These are phyloP conservation scores for Fragariocoptes setiger DNA, from an alignment of 1,140 invertebrate species.

Conservation along the genomic window DNA sequence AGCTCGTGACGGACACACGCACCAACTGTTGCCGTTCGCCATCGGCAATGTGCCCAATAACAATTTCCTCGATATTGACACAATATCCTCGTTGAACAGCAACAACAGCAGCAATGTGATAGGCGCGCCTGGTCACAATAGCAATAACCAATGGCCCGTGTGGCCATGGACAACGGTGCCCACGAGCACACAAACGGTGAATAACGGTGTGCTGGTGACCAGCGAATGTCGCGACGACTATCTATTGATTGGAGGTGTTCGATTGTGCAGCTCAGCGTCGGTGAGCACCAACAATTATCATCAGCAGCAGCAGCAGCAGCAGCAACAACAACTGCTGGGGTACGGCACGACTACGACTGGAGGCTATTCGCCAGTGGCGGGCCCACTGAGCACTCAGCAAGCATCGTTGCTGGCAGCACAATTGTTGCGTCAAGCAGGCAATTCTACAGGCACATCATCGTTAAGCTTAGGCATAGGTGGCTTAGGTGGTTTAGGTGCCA, in stretches of 20 bases:
- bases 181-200: constrained; percentile 1
- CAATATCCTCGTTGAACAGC: too few species aligned
- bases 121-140: background rate
- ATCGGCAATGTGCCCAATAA: constrained; percentile 9
- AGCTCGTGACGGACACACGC: constrained; percentile 2
- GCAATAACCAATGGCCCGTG: background rate
- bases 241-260: constrained; percentile 10
- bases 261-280: constrained; percentile 9
- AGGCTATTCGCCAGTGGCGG: too few species aligned
- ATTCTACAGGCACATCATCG: too few species aligned
- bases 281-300: background rate
- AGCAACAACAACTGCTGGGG: background rate
- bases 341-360: too few species aligned
- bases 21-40: constrained; percentile 9
- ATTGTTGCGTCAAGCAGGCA: too few species aligned
- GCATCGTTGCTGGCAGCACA: constrained; percentile 5
- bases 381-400: constrained; percentile 1
- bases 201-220: background rate
- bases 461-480: constrained; percentile 3
- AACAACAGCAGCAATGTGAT: too few species aligned
- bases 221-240: constrained; percentile 12
- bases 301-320: constrained; percentile 1
- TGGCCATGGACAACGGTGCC: background rate
- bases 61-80: too few species aligned
- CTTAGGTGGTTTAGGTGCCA: background rate